Base-by-base conservation (phyloP, 2,888 invertebrate genomes). In the Rhorus exstirpatorius region DNA sequence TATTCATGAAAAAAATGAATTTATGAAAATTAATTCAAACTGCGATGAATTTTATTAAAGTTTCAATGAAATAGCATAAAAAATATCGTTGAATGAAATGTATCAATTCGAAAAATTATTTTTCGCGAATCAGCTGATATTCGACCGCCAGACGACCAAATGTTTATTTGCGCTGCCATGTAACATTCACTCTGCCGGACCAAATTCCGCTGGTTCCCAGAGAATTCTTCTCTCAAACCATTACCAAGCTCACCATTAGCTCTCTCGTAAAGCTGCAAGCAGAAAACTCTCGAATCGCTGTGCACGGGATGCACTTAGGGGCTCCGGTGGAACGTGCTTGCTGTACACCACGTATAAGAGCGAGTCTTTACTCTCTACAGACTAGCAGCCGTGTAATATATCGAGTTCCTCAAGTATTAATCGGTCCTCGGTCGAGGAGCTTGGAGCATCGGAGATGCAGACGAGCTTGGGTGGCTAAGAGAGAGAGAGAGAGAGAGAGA, bases 331-430 rank as follows among this genome's bases (percentile, higher is more conserved):
- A 61, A 49, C 49, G 72, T 61, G 60, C 51, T 46, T 38, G 72
- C 49, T 12, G 61, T 51, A 38, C 21, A 72, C 72, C 44, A 61
- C 49, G 72, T 61, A n/a, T 65, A 74, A 21, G 35, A 8, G n/a
- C 44, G 41, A 63, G 49, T 51, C 49, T 61, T 65, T 75, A 26
- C 31, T 49, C 41, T 41, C 63, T 67, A 21, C 46, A 63, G 63
- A 41, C 24, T 49, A 12, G 72, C 12, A 61, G 61, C 10, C 35
- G 31, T 35, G 76, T 44, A 46, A 67, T 76, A 79, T 79, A 79
- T 79, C 79, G 75, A 75, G 82, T 76, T 82, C 58, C 75, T 79
- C 75, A 79, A 79, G 82, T 71, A 82, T 82, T 76, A 79, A 82
- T 82, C 79, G 71, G 82, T 76, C 58, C 75, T 68, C 70, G 75